Base-by-base conservation (phyloP, 2,113 vertebrate genomes). In the Indri indri region DNA sequence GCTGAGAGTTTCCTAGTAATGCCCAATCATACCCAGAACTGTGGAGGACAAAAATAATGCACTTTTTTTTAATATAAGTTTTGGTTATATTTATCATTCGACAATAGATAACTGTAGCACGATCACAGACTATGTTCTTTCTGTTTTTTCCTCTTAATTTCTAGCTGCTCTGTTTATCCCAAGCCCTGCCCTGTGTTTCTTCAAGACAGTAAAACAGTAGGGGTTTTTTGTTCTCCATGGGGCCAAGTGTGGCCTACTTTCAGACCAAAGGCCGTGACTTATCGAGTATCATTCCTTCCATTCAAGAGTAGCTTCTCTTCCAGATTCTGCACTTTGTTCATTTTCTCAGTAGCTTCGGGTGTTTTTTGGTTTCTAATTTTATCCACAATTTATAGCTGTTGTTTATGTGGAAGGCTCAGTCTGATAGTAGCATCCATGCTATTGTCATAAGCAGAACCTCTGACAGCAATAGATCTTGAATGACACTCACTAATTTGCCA, bases 1-100 rank as follows among this genome's bases (percentile, higher is more conserved):
- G 16, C 9, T 5, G 37, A 34, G 47, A 57, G 8, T 30, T 73
- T n/a, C 17, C 40, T 63, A 45, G 34, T 25, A 6, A 6, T 68
- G 1, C 27, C 12, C 4, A 40, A 6, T 14, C 18, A 6, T 16
- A 5, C 0, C 5, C 18, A 81, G 30, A 68, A 40, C 11, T 17
- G 0, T 42, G 22, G 70, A n/a, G 37, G 50, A 47, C 3, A 25
- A 37, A 59, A 27, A 2, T 30, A 42, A 52, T 37, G 25, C 88
- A 13, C n/a, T 4, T 2, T 79, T 13, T 42, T 52, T 52, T 79
- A 32, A 68, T 32, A n/a, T 9, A 59, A 47, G n/a, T 25, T 45
- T 66, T 68, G 45, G 61, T 47, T 50, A 17, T 23, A 57, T 34
- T 66, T 80, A 42, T 42, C 8, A 42, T 54, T 90, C 25, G 34